phyloP scores from a whole-genome alignment of 2,888 invertebrate genomes.

The Aphidoletes aphidimyza region DNA sequence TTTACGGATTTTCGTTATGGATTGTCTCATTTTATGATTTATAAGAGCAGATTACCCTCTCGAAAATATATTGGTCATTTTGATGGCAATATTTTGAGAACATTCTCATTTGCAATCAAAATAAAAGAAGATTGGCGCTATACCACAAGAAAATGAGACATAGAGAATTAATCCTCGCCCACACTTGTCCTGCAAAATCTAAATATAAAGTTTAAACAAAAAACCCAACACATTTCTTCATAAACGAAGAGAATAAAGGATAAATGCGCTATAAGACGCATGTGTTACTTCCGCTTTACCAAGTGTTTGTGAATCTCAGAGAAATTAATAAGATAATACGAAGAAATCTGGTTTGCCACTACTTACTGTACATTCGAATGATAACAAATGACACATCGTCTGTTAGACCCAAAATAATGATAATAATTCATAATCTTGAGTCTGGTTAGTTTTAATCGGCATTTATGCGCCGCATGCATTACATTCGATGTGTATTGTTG shows the following conservation, averaged over 20 bases:
- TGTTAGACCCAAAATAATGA: background rate
- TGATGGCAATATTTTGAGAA: background rate
- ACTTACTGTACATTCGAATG: background rate
- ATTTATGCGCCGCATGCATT: background rate
- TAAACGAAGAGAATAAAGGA: background rate
- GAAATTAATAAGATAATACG: background rate
- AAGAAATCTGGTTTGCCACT: constrained; percentile 13
- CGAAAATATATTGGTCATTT: background rate
- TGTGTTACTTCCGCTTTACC: constrained; percentile 7
- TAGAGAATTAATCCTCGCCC: too few relatives aligned
- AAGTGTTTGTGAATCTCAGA: constrained; percentile 20
- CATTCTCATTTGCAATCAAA: background rate
- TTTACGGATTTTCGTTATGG: constrained; percentile 47
- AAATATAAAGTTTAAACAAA: too few relatives aligned
- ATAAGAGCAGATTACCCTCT: constrained; percentile 9
- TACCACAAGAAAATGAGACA: too few relatives aligned
- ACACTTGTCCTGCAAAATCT: too few relatives aligned
- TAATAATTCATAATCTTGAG: constrained; percentile 51
- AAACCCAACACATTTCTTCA: background rate
- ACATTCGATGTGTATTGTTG: too few relatives aligned
- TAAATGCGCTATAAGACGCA: background rate
- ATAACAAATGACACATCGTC: background rate
- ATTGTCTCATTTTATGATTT: constrained; percentile 29
- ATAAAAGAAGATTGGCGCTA: background rate
- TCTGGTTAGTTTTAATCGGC: constrained; percentile 32